A percentile compares a stretch with the other conserved stretches of the same genome.
phyloP scores from a whole-genome alignment of 2,797 vertebrate species.

The Sebastes hopkinsi region DNA sequence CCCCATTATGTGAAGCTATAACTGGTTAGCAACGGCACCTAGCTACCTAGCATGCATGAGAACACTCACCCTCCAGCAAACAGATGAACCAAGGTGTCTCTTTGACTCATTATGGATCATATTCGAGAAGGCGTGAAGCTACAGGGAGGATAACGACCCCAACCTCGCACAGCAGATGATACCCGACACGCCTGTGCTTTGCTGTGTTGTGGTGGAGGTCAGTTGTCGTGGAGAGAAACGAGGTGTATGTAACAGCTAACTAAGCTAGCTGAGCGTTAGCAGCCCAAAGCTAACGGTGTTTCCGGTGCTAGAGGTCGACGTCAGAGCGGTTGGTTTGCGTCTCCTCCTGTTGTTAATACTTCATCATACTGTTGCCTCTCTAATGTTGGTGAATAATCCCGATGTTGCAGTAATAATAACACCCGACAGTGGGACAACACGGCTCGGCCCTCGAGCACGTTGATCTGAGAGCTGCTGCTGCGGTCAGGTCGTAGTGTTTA shows the following conservation, averaged over 20 bases:
- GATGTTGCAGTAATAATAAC: not conserved
- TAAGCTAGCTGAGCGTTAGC: conserved; percentile 60
- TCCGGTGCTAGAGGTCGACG: conserved; percentile 27
- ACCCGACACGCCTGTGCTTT: conserved; percentile 3
- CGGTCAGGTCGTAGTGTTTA: conserved; percentile 67
- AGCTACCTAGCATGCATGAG: conserved; percentile 36
- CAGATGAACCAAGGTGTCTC: conserved; percentile 96
- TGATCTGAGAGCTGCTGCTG: conserved; percentile 8
- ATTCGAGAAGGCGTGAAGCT: conserved; percentile 69
- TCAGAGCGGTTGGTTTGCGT: not conserved
- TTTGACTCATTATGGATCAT: conserved; percentile 96
- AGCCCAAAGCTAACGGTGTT: conserved; percentile 31
- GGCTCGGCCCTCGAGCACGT: conserved; percentile 16
- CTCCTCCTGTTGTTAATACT: not conserved
- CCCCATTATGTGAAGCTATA: not conserved
- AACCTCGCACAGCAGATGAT: not conserved
- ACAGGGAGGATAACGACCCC: conserved; percentile 4
- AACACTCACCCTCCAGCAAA: conserved; percentile 95
- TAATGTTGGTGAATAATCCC: conserved; percentile 3
- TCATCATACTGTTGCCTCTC: not conserved
- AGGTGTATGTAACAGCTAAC: conserved; percentile 59
- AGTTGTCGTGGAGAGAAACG: conserved; percentile 52
- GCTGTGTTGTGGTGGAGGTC: conserved; percentile 72
- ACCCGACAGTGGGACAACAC: not conserved
- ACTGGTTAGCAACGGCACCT: conserved; percentile 18